A percentile compares a stretch with the other conserved stretches of the same genome.
Evolutionary conservation across 64 coral and sea anemone genomes (phyloP).

Genomic region (Montipora sp.): DNA sequence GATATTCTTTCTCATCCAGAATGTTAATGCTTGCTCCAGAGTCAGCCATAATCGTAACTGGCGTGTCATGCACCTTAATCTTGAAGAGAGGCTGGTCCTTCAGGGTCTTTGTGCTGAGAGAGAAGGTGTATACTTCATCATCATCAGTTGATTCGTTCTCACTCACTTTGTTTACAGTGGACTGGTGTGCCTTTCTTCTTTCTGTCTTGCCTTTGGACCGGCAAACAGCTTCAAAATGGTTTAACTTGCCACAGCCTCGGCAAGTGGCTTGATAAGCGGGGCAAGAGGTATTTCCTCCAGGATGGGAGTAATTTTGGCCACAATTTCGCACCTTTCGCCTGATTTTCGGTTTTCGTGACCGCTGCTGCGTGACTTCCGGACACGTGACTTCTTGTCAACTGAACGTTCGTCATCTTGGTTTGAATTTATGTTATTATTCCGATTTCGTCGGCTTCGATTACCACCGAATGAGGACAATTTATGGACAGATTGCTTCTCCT

Average conservation of each 20-base stretch:
- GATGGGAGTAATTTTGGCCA: background rate
- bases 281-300: conserved; percentile 50
- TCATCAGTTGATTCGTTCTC: background rate
- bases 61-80: too few relatives aligned
- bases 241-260: conserved; percentile 16
- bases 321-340: background rate
- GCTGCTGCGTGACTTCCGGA: background rate
- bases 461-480: background rate
- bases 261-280: background rate
- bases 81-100: too few relatives aligned
- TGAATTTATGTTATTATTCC: background rate
- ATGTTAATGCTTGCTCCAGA: too few relatives aligned
- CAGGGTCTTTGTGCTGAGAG: background rate
- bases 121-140: conserved; percentile 12
- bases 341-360: background rate
- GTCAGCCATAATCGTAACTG: too few relatives aligned
- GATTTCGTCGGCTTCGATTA: background rate
- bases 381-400: background rate
- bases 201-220: too few relatives aligned
- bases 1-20: too few relatives aligned
- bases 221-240: too few relatives aligned
- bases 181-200: too few relatives aligned
- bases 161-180: too few relatives aligned
- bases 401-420: background rate
- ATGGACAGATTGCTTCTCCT: conserved; percentile 19